Conservation (phyloP, 2,888 invertebrate genomes). For the Acleris sparsana region DNA sequence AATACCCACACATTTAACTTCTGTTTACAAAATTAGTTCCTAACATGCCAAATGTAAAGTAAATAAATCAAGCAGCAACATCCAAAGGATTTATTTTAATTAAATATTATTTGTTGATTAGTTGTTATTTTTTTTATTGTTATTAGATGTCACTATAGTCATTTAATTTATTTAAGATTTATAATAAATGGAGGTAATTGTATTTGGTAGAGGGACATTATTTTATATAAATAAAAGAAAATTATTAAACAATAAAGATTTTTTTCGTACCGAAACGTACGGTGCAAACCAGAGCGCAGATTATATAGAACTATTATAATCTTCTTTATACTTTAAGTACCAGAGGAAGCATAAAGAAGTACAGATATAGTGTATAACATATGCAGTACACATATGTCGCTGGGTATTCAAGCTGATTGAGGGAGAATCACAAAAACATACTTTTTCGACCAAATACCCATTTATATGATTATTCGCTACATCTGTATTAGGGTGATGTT, state of each 20-base stretch:
- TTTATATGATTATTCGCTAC: too few species aligned
- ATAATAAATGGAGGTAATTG: not conserved
- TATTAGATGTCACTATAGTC: constrained; percentile 11
- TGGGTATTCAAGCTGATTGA: too few species aligned
- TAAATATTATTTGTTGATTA: constrained; percentile 45
- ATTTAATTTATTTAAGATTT: constrained; percentile 8
- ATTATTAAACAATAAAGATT: not conserved
- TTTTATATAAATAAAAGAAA: not conserved
- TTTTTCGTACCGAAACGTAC: not conserved
- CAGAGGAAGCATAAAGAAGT: too few species aligned
- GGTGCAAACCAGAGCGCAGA: too few species aligned
- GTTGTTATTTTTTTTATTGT: constrained; percentile 38
- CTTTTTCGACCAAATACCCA: too few species aligned
- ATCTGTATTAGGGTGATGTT: too few species aligned
- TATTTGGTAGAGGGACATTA: constrained; percentile 1
- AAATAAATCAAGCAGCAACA: constrained; percentile 36
- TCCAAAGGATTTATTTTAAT: constrained; percentile 43
- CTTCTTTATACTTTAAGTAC: too few species aligned
- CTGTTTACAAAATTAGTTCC: constrained; percentile 48
- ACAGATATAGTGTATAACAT: too few species aligned
- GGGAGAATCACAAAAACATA: too few species aligned
- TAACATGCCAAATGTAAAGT: constrained; percentile 50
- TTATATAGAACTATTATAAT: too few species aligned
- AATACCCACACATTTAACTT: not conserved
- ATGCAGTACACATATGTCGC: too few species aligned